Conservation (phyloP, 1,140 invertebrate genomes). For the Drosophila bifasciata region DNA sequence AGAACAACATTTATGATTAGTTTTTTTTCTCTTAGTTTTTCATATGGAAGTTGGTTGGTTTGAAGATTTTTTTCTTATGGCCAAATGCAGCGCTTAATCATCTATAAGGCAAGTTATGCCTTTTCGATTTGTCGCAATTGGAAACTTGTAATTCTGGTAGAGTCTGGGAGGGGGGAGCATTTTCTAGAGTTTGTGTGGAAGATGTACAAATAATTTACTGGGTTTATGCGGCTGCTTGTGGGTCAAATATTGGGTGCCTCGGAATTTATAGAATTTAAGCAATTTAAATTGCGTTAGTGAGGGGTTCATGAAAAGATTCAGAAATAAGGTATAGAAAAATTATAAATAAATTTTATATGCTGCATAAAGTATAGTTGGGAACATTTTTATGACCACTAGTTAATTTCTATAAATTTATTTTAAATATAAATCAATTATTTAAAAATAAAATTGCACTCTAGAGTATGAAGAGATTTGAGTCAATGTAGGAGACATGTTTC, state of each 20-base stretch:
- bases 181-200: constrained; percentile 4
- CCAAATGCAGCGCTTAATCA: constrained; percentile 38
- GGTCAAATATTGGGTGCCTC: too few species aligned
- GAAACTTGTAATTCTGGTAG: constrained; percentile 31
- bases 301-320: too few species aligned
- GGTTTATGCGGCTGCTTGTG: too few species aligned
- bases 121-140: background rate
- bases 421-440: background rate
- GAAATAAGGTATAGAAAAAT: too few species aligned
- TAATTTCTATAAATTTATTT: too few species aligned
- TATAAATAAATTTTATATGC: too few species aligned
- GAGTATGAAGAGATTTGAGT: too few species aligned
- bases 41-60: background rate
- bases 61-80: background rate
- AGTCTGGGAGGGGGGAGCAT: constrained; percentile 6
- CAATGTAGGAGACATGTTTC: too few species aligned
- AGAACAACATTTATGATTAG: background rate
- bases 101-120: constrained; percentile 22
- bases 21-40: background rate
- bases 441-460: background rate
- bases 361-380: too few species aligned
- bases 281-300: too few species aligned
- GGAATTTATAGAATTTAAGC: too few species aligned
- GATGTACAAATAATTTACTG: constrained; percentile 6
- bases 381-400: too few species aligned